phyloP scores from a whole-genome alignment of 2,888 invertebrate species.

The Amblyteles armatorius region DNA sequence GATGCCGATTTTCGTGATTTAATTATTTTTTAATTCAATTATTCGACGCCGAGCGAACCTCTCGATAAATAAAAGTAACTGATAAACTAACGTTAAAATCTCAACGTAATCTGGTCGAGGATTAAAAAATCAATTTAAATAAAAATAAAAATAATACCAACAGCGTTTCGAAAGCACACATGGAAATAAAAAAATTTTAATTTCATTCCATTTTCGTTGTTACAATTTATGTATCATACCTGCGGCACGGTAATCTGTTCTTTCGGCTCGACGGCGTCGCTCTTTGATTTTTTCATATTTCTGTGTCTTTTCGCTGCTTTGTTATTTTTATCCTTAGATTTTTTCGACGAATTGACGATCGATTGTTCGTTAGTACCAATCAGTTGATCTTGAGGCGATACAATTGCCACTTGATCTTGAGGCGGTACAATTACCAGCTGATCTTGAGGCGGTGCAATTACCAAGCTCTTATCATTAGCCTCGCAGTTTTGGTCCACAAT shows the following conservation, averaged over 20 bases:
- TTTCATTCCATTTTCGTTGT: conserved; percentile 22
- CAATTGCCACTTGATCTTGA: conserved; percentile 68
- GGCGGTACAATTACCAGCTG: conserved; percentile 33
- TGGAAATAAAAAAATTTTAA: conserved; percentile 13
- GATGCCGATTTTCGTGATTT: no score
- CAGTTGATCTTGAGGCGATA: conserved; percentile 68
- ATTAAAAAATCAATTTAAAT: conserved; percentile 41
- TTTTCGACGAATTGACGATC: conserved; percentile 75
- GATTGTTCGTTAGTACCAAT: conserved; percentile 63
- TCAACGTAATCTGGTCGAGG: conserved; percentile 2
- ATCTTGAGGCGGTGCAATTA: conserved; percentile 69
- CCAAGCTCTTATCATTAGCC: conserved; percentile 71
- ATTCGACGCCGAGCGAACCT: not conserved
- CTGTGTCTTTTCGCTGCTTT: conserved; percentile 82
- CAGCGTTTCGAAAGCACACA: conserved; percentile 35
- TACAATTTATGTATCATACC: conserved; percentile 71
- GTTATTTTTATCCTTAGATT: conserved; percentile 82
- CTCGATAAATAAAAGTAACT: not conserved
- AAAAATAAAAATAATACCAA: conserved; percentile 39
- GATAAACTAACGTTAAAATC: not conserved
- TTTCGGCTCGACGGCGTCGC: conserved; percentile 71
- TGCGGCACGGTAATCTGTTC: conserved; percentile 74
- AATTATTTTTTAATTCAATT: no score
- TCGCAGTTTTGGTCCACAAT: conserved; percentile 72
- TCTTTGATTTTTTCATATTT: conserved; percentile 74